Evolutionary conservation across 2,113 vertebrate species (phyloP), one percentile per base, ranked within the genome.

Genomic region (Antechinus flavipes): DNA sequence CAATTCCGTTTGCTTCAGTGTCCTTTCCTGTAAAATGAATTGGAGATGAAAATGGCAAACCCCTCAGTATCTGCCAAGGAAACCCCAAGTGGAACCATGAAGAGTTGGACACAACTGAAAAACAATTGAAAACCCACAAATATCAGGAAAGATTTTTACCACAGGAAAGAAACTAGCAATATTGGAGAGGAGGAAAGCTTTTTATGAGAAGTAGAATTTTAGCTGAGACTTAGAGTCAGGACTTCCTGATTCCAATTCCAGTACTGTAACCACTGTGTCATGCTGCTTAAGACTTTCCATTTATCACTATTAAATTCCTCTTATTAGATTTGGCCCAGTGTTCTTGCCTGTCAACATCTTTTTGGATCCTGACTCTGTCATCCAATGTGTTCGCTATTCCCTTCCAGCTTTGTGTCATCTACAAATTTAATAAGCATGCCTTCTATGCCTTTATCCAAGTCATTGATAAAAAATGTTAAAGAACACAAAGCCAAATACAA

Each of bases 341-440:
- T 84, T 84, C 19, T 42, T 42, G 68, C 68, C 68, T 84, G 68
- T 84, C 68, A 84, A 84, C 68, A 84, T 84, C 68, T 84, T 84
- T 84, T 84, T 84, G 68, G n/a, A 84, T 84, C n/a, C 68, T 84
- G n/a, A 84, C 68, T 84, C 68, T 42, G n/a, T 84, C 68, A 84
- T 84, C 35, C 68, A 84, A 42, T 84, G 68, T 84, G n/a, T 42
- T 84, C 19, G 22, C 68, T 84, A 42, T 84, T 84, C n/a, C 68
- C n/a, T 84, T 84, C 68, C 68, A 84, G n/a, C n/a, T 84, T 84
- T 84, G 68, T 84, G 68, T 84, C n/a, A 84, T 84, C 68, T 84
- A 42, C n/a, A 84, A 84, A 84, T 84, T 84, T 84, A 84, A 84
- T 84, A 84, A 84, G 68, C 35, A 76, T 68, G n/a, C 68, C n/a